Percentiles rank a stretch among this genome's conserved stretches.
phyloP scores from a whole-genome alignment of 2,113 vertebrate genomes.

The Pterocles gutturalis region DNA sequence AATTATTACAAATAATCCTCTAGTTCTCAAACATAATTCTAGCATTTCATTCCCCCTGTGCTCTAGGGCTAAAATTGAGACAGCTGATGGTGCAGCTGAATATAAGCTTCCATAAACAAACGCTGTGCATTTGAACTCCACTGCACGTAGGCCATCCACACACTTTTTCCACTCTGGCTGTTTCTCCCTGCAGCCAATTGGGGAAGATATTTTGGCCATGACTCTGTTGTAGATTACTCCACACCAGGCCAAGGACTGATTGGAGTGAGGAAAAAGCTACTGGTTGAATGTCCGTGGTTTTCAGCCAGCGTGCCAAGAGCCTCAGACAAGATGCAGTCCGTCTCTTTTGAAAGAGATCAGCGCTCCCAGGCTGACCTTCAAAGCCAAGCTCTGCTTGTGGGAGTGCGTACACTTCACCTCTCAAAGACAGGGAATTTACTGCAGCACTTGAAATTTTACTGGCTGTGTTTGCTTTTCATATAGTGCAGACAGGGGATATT shows the following conservation, averaged over 20 bases:
- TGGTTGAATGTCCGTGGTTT: conserved; percentile 28
- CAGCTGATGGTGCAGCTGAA: not conserved
- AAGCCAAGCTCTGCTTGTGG: not conserved
- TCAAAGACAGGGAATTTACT: not conserved
- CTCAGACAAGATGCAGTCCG: not conserved
- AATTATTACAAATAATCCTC: not conserved
- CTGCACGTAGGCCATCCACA: conserved; percentile 12
- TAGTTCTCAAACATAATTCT: not conserved
- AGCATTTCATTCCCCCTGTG: not conserved
- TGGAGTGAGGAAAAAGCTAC: conserved; percentile 7
- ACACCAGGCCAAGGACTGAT: not conserved
- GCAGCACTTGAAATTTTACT: not conserved
- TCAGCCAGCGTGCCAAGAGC: not conserved
- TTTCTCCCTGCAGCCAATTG: conserved; percentile 3
- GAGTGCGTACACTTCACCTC: not conserved
- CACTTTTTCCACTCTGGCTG: conserved; percentile 48
- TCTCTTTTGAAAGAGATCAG: not conserved
- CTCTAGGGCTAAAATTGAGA: not conserved
- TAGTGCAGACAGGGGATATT: not conserved
- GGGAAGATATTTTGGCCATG: conserved; percentile 36
- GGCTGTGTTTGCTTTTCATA: conserved; percentile 10
- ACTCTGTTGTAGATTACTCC: conserved; percentile 47
- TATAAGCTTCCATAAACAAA: conserved; percentile 39
- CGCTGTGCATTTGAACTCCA: not conserved
- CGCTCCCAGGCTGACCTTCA: not conserved